Conservation (phyloP, 2,888 invertebrate species). For the Argyresthia albistria region DNA sequence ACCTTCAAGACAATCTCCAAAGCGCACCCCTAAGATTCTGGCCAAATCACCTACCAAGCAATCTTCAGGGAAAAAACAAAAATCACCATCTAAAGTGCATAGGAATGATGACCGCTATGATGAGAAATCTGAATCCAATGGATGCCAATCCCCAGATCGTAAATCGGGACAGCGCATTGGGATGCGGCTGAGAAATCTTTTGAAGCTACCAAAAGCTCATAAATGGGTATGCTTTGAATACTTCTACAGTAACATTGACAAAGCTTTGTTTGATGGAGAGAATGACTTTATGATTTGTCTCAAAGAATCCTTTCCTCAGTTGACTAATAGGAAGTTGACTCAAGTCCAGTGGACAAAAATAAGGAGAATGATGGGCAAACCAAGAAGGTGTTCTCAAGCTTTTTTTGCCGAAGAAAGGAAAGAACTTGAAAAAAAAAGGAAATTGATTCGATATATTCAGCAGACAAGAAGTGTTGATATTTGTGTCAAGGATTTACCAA, state of each 20-base stretch:
- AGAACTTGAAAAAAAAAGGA: conserved; percentile 91
- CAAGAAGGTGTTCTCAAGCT: conserved; percentile 92
- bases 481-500: conserved; percentile 89
- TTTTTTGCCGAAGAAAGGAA: conserved; percentile 96
- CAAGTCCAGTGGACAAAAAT: conserved; percentile 97
- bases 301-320: conserved; percentile 93
- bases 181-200: conserved; percentile 88
- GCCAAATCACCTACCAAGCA: conserved; percentile 54
- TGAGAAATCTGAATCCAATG: conserved; percentile 50
- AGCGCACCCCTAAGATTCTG: conserved; percentile 73
- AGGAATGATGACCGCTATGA: conserved; percentile 50
- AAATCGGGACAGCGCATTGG: conserved; percentile 93
- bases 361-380: conserved; percentile 96
- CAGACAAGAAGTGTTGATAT: conserved; percentile 89
- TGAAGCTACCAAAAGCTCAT: conserved; percentile 98
- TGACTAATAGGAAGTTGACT: conserved; percentile 87
- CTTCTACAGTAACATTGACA: conserved; percentile 99
- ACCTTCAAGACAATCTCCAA: conserved; percentile 83
- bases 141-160: conserved; percentile 78
- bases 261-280: conserved; percentile 93
- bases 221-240: conserved; percentile 99
- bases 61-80: conserved; percentile 57
- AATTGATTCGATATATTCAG: conserved; percentile 93
- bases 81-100: conserved; percentile 68
- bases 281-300: conserved; percentile 97